phyloP scores from a whole-genome alignment of 2,888 invertebrate genomes.

The Diaperis boleti region DNA sequence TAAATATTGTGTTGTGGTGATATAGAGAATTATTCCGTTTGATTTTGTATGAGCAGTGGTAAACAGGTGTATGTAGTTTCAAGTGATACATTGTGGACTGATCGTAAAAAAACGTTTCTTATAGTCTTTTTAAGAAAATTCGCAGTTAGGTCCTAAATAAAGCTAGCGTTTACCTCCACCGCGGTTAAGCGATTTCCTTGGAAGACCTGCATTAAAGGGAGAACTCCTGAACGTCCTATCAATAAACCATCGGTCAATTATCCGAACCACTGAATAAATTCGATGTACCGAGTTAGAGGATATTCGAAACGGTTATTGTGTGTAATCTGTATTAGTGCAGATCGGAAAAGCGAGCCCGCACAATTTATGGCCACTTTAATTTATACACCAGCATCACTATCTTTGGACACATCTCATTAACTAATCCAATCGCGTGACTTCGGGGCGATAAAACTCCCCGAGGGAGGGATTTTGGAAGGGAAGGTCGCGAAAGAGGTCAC shows the following conservation, averaged over 20 bases:
- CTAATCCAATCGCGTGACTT: conserved; percentile 50
- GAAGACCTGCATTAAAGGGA: conserved; percentile 6
- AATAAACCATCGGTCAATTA: conserved; percentile 21
- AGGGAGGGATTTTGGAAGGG: conserved; percentile 19
- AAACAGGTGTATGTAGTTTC: no score
- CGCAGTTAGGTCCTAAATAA: no score
- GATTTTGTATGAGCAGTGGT: no score
- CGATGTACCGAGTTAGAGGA: conserved; percentile 9
- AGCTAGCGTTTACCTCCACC: no score
- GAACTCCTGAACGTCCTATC: conserved; percentile 6
- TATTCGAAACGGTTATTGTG: conserved; percentile 39
- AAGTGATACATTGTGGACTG: no score
- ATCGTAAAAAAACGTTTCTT: no score
- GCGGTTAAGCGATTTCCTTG: no score
- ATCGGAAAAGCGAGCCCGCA: conserved; percentile 36
- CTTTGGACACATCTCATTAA: conserved; percentile 52
- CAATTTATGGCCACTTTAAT: conserved; percentile 51
- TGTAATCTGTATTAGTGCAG: conserved; percentile 43
- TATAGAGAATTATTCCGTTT: no score
- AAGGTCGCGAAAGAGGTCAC: conserved; percentile 20
- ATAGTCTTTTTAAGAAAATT: no score
- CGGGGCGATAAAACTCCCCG: conserved; percentile 45
- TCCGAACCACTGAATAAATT: conserved; percentile 31
- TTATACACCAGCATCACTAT: conserved; percentile 50
- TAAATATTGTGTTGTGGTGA: no score